Conservation (phyloP, 2,888 invertebrate genomes). For the Microctonus brassicae region DNA sequence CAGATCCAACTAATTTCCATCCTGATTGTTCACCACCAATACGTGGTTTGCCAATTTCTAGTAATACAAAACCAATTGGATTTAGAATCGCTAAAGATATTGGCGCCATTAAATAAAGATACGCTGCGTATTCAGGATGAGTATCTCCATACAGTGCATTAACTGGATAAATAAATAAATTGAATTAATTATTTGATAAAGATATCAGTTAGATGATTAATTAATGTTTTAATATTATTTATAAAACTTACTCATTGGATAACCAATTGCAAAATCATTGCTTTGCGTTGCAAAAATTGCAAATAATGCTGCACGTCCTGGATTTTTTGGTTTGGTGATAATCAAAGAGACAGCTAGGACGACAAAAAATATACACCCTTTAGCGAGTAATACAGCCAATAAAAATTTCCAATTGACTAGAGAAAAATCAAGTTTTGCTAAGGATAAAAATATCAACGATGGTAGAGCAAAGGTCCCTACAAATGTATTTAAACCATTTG, state of each 20-base stretch:
- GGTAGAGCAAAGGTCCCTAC: conserved; percentile 95
- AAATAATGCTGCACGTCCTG: conserved; percentile 89
- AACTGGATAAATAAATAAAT: conserved; percentile 73
- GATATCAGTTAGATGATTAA: not conserved
- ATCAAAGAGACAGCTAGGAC: conserved; percentile 84
- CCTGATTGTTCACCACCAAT: conserved; percentile 52
- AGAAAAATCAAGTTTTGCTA: conserved; percentile 86
- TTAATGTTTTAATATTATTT: not conserved
- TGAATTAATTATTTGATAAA: no score
- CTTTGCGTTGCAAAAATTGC: conserved; percentile 97
- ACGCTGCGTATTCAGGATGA: conserved; percentile 91
- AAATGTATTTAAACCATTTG: conserved; percentile 91
- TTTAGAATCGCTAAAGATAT: conserved; percentile 93
- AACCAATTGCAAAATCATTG: conserved; percentile 97
- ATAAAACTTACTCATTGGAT: conserved; percentile 85
- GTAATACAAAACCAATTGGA: conserved; percentile 89
- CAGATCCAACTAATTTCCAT: conserved; percentile 55
- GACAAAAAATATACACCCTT: conserved; percentile 85
- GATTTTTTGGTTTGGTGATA: conserved; percentile 84
- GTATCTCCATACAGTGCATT: conserved; percentile 85
- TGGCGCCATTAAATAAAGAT: conserved; percentile 93
- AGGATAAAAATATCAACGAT: conserved; percentile 89
- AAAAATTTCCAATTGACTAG: conserved; percentile 93
- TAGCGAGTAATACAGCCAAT: conserved; percentile 86
- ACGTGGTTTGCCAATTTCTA: conserved; percentile 83